Percentiles rank a stretch among this genome's conserved stretches.
phyloP scores from a whole-genome alignment of 1,140 invertebrate species.

The Drosophila orena region DNA sequence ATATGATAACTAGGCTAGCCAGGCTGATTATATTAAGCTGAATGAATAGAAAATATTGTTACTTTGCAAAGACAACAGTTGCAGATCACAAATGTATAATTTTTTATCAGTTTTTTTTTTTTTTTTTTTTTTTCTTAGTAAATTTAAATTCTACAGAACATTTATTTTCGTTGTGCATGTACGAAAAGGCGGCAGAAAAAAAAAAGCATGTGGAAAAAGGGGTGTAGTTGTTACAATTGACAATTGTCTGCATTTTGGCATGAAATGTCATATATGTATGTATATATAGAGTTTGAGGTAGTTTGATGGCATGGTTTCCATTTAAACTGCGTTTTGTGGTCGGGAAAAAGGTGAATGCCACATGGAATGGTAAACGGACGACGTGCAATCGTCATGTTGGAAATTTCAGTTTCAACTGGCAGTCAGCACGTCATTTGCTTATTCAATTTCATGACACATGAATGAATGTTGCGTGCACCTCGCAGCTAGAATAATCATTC shows the following conservation, averaged over 20 bases:
- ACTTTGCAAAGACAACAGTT: no score
- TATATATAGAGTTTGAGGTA: slow-evolving; percentile 15
- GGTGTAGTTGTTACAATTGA: slow-evolving; percentile 77
- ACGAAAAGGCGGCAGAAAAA: slow-evolving; percentile 10
- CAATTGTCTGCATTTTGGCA: slow-evolving; percentile 80
- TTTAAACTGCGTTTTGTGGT: slow-evolving; percentile 81
- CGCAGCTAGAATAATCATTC: slow-evolving; percentile 69
- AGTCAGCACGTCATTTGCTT: slow-evolving; percentile 82
- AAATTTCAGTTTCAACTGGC: slow-evolving; percentile 72
- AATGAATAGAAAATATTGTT: neutral
- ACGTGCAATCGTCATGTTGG: slow-evolving; percentile 32
- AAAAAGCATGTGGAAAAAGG: slow-evolving; percentile 50
- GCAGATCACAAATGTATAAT: no score
- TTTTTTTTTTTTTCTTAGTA: neutral
- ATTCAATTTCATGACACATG: slow-evolving; percentile 82
- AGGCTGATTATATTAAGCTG: no score
- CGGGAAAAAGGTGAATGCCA: slow-evolving; percentile 56
- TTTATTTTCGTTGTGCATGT: neutral
- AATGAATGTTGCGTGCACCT: slow-evolving; percentile 64
- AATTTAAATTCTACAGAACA: no score
- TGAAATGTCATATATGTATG: slow-evolving; percentile 73
- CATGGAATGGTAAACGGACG: slow-evolving; percentile 43
- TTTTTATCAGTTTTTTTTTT: neutral
- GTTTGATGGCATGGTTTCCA: slow-evolving; percentile 22
- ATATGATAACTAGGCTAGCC: neutral